Evolutionary conservation across 2,888 invertebrate species (phyloP), one percentile per base, ranked within the genome.

Genomic region (Ceriagrion tenellum): DNA sequence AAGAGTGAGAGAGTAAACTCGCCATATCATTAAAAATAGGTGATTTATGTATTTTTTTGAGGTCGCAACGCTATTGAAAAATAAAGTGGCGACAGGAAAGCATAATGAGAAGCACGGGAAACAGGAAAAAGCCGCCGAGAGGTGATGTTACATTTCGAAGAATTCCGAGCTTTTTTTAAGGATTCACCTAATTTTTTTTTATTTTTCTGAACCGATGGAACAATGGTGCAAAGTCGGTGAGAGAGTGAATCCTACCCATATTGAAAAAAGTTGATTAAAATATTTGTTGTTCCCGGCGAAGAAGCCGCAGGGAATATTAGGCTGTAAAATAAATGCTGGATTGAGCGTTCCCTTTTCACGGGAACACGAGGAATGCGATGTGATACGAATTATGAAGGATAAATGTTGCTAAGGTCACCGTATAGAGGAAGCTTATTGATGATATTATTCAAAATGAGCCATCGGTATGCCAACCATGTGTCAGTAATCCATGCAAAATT

Each of bases 91-190:
- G 69, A 69, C 69, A n/a, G n/a, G 69, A n/a, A 4, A 69, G 69
- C 69, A 69, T 69, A 69, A 69, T 69, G 69, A 69, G 69, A 69
- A n/a, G 12, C 20, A 69, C 69, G 69, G 10, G n/a, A 69, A 69
- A 69, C n/a, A 69, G 69, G n/a, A 69, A 69, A 69, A 18, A 23
- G 20, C 26, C 20, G 10, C n/a, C 12, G 12, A 69, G 69, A n/a
- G n/a, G n/a, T n/a, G 69, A 59, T 59, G 59, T 59, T n/a, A 69
- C 69, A n/a, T n/a, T n/a, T n/a, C 69, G 69, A 69, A 69, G n/a
- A 69, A 10, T 69, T 26, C 59, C 59, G 59, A 59, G 59, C 59
- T 16, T 4, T 47, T 8, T 59, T 59, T 20, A 8, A 56, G 56
- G 56, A 12, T 56, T 16, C 56, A 12, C 8, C 56, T 56, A 8